A percentile compares a stretch with the other conserved stretches of the same genome.
These are phyloP conservation scores for Alethe castanea DNA, from an alignment of 2,113 vertebrate species.

Conservation along the genomic window DNA sequence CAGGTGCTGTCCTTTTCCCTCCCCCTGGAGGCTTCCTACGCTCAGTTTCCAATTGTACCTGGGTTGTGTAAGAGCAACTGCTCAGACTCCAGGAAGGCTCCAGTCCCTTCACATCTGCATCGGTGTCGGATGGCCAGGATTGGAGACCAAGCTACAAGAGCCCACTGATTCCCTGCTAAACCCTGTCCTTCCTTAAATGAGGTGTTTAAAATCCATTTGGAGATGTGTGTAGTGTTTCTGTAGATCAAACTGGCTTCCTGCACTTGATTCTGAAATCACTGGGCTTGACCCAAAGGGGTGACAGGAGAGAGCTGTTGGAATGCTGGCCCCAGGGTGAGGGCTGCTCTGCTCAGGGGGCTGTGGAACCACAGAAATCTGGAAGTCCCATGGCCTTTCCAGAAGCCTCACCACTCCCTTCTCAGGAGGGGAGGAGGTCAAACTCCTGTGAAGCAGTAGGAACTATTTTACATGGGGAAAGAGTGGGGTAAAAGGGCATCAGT, in stretches of 20 bases:
- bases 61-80: background rate
- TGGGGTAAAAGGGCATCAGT: background rate
- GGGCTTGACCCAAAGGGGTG: background rate
- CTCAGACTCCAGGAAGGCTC: background rate
- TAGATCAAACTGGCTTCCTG: background rate
- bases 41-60: conserved; percentile 14
- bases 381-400: background rate
- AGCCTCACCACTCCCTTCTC: background rate
- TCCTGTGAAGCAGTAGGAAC: background rate
- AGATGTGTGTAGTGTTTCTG: background rate
- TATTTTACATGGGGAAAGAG: background rate
- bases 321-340: fast-evolving
- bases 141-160: background rate
- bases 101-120: background rate
- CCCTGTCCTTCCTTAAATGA: background rate
- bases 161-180: background rate
- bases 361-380: background rate
- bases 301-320: background rate
- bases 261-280: background rate
- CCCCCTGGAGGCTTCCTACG: background rate
- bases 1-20: conserved; percentile 4
- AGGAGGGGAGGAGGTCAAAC: background rate
- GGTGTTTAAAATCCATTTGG: background rate
- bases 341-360: background rate
- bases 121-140: background rate